A percentile compares a stretch with the other conserved stretches of the same genome.
phyloP scores from a whole-genome alignment of 2,113 vertebrate species.

The Burhinus oedicnemus region DNA sequence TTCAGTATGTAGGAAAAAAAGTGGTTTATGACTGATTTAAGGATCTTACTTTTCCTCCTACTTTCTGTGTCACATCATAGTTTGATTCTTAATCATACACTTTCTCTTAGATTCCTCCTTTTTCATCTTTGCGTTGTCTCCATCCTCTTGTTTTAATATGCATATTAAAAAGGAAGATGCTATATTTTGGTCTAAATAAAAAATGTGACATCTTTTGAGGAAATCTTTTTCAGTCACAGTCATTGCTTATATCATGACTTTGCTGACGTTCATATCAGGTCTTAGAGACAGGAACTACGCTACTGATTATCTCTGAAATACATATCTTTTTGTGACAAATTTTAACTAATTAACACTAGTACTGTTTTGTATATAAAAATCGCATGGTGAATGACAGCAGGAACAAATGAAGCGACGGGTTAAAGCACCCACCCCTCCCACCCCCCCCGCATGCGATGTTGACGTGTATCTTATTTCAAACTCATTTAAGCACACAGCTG shows the following conservation, averaged over 20 bases:
- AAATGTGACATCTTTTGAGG: not conserved
- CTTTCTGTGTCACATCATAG: not conserved
- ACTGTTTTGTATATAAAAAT: not conserved
- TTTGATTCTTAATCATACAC: not conserved
- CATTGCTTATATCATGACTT: not conserved
- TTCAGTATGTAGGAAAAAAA: not conserved
- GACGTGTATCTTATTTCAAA: not conserved
- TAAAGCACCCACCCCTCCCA: not conserved
- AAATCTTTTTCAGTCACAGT: not conserved
- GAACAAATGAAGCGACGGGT: not conserved
- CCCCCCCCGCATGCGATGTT: rapidly evolving
- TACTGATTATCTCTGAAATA: not conserved
- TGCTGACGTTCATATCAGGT: not conserved
- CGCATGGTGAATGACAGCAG: not conserved
- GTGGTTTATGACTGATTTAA: not conserved
- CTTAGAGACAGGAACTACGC: not conserved
- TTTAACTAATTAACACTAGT: not conserved
- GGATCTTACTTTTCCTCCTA: not conserved
- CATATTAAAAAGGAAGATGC: not conserved
- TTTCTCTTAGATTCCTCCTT: not conserved
- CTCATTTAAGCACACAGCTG: not conserved
- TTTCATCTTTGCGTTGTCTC: not conserved
- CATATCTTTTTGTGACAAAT: not conserved
- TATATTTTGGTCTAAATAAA: not conserved
- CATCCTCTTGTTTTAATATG: not conserved